Evolutionary conservation across 2,888 invertebrate species (phyloP), one percentile per base, ranked within the genome.

Genomic region (Dolichomitus sp.): DNA sequence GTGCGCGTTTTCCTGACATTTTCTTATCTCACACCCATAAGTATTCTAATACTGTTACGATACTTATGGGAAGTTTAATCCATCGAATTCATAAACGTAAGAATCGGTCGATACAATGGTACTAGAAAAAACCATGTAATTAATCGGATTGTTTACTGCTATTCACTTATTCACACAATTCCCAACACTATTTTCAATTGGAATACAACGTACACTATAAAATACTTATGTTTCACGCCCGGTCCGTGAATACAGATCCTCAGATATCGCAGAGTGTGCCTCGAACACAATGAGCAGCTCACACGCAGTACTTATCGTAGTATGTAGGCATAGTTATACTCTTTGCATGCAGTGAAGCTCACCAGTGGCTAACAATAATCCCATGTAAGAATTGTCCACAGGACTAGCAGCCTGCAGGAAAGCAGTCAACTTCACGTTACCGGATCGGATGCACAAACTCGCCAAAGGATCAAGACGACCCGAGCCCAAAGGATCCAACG

Each of bases 401-500:
- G 54, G 9, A 19, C 11, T 11, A 23, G 23, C 23, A 52, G 52
- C 52, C 23, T 3, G 23, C 11, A 11, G 33, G 3, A 33, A 14
- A 30, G 9, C 37, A 9, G 61, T 61, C 61, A 61, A 7, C 61
- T 61, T 61, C 61, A 61, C 37, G 6, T 0, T 11, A 11, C 4
- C 9, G 61, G 5, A 61, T 11, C 7, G 40, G 59, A 33, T 30
- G 27, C 37, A 37, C 37, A 37, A 61, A 19, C 17, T 57, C 30
- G 57, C 57, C 30, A 5, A 27, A 30, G 27, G n/a, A 37, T 37
- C 61, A 37, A 40, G 37, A 61, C 59, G 59, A 59, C 50, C 12
- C 48, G 9, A 30, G 45, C 17, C 77, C 37, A 37, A 40, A 81
- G 73, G 70, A 57, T 78, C 50, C 74, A 78, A 75, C 69, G 75